phyloP scores from a whole-genome alignment of 2,888 invertebrate genomes.

The Eupeodes latifasciatus region DNA sequence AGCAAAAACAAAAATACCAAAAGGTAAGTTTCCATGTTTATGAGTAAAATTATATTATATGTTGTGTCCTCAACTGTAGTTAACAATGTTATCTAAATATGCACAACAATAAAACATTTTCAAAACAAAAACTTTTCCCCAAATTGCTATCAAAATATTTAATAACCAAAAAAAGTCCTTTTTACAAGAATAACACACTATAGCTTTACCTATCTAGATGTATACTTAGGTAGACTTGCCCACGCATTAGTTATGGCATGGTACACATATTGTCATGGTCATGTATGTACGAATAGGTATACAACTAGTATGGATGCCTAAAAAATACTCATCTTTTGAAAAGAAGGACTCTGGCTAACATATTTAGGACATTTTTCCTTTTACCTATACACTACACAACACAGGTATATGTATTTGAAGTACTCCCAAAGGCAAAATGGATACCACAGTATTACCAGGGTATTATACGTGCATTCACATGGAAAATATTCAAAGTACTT shows the following conservation, averaged over 20 bases:
- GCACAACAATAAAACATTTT: not conserved
- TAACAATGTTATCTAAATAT: not conserved
- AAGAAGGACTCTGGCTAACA: conserved; percentile 58
- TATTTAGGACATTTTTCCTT: conserved; percentile 66
- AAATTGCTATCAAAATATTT: conserved; percentile 68
- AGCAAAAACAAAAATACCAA: not conserved
- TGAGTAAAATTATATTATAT: not conserved
- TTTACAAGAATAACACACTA: not conserved
- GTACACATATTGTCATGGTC: not conserved
- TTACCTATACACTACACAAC: not conserved
- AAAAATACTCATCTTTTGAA: conserved; percentile 15
- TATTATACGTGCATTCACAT: conserved; percentile 73
- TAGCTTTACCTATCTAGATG: not conserved
- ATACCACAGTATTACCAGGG: conserved; percentile 73
- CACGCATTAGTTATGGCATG: not conserved
- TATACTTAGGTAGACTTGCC: not conserved
- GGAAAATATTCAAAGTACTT: conserved; percentile 70
- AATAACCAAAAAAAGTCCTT: conserved; percentile 30
- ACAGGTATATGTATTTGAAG: conserved; percentile 47
- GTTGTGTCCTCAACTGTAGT: not conserved
- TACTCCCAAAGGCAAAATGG: conserved; percentile 63
- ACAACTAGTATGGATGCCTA: not conserved
- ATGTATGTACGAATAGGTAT: not conserved
- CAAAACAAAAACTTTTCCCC: conserved; percentile 45
- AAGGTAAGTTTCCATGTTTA: not conserved